Base-by-base conservation (phyloP, 2,888 invertebrate species). In the Eupithecia subumbrata region DNA sequence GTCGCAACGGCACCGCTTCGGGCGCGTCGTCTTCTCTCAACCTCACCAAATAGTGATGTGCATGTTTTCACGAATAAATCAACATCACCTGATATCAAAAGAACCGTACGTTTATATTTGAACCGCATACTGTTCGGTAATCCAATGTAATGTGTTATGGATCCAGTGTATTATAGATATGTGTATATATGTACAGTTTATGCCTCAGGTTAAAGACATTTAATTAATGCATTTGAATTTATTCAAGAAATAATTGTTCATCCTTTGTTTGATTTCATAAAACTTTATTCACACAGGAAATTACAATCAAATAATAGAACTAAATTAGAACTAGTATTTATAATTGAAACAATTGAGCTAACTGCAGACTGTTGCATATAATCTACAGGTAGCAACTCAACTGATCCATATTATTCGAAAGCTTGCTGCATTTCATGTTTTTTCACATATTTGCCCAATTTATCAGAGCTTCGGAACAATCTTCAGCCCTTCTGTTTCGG, bases 1-100 rank as follows among this genome's bases (percentile, higher is more conserved):
- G 84, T 84, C 85, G 84, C 78, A 84, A 82, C 86, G 88, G 84
- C 78, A 85, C 82, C 86, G 88, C 88, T 85, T 78, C 84, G 84
- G 85, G 84, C 79, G 81, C 81, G 79, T 83, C 82, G 76, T 77
- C 78, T 80, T 75, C 80, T 76, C 80, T 81, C 74, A 80, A 79
- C 79, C 80, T 82, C 80, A 79, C 83, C 86, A 85, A 89, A 60
- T 60, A 73, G 73, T 71, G 74, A 77, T 74, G 74, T 60, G 43
- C 69, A 14, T 34, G 37, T 4, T 37, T 34, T 56, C 22, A 14
- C 60, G 60, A 25, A 22, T 56, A 56, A 40, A 56, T 56, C 60
- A 60, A 60, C 22, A 60, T 60, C 60, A 25, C 25, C 56, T n/a
- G n/a, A 52, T 52, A 22, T 22, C 56, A 56, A 22, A 52, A 52